Base-by-base conservation (phyloP, 2,888 invertebrate genomes). In the Plagiodera versicolora region DNA sequence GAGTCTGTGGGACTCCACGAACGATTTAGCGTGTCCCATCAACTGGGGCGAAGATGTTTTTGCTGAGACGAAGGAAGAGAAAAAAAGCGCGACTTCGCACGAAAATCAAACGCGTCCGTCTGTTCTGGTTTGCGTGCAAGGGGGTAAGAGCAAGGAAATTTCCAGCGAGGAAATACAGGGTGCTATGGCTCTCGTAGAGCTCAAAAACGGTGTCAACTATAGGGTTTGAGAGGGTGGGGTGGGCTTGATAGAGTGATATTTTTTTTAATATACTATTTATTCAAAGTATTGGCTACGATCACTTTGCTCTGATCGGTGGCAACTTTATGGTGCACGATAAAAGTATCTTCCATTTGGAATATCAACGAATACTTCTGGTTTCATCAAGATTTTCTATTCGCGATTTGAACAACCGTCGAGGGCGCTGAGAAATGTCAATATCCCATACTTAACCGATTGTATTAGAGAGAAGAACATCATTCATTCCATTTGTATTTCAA, bases 131-230 rank as follows among this genome's bases (percentile, higher is more conserved):
- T 78, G 83, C 47, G 72, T 77, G 6, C 77, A 77, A 63, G 82
- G 81, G 35, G 80, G 81, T 44, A 74, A 75, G 55, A 75, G 73
- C 55, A 74, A 75, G 63, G 74, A 76, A 58, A 75, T 79, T 56
- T 75, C 77, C 0, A 74, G 72, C 61, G 77, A 80, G 73, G 74
- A 86, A 70, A 85, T 85, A 82, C 79, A 86, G 65, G 85, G 86
- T 18, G 86, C 86, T 39, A 80, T 87, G 73, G 86, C 86, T 39
- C 77, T 87, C 17, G 86, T 87, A 75, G 84, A 86, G 74, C 74
- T 87, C 46, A 84, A 85, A 35, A 83, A 78, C 67, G 74, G 73
- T 39, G 72, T 72, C 67, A 74, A 74, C 54, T 75, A 75, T 65
- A 75, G 75, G 65, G 68, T 53, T 53, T 32, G 24, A 53, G 53